A percentile compares a stretch with the other conserved stretches of the same genome.
Conservation (phyloP, 37 sponge, comb jelly and placozoan genomes). For the Theonella swinhoei region DNA sequence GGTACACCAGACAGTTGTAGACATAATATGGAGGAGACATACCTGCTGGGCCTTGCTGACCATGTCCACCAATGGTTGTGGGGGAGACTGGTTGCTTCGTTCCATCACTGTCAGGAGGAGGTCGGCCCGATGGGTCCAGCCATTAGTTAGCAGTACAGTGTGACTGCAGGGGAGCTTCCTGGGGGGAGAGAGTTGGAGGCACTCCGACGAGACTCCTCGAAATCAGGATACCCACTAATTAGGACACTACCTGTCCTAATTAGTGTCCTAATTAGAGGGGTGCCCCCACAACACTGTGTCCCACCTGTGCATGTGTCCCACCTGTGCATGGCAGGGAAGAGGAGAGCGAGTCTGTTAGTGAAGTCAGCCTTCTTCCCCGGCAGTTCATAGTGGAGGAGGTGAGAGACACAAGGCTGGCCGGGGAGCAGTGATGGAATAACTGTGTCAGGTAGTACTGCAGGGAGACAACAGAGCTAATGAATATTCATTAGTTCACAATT, state of each 20-base stretch:
- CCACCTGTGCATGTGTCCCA: not conserved
- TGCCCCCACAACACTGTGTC: no score
- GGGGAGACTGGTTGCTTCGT: not conserved
- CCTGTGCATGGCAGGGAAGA: slow-evolving; percentile 22
- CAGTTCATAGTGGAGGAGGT: slow-evolving; percentile 31
- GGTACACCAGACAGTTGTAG: not conserved
- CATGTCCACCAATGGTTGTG: not conserved
- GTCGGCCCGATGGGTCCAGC: slow-evolving; percentile 9
- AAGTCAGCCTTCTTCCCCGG: slow-evolving; percentile 35
- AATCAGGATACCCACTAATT: not conserved
- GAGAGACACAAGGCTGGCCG: not conserved
- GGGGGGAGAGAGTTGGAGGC: not conserved
- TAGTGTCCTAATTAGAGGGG: no score
- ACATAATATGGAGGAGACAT: not conserved
- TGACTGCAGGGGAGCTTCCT: not conserved
- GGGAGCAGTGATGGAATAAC: not conserved
- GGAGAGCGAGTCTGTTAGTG: slow-evolving; percentile 34
- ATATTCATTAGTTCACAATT: not conserved
- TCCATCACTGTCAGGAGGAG: slow-evolving; percentile 8
- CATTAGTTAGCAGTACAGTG: slow-evolving; percentile 10
- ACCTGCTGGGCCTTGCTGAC: slow-evolving; percentile 1
- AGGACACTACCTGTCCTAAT: no score
- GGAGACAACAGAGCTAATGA: not conserved
- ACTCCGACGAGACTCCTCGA: not conserved
- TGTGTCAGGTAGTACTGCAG: slow-evolving; percentile 33